Evolutionary conservation across 1,140 invertebrate genomes (phyloP).

Genomic region (Arctopsyche grandis): DNA sequence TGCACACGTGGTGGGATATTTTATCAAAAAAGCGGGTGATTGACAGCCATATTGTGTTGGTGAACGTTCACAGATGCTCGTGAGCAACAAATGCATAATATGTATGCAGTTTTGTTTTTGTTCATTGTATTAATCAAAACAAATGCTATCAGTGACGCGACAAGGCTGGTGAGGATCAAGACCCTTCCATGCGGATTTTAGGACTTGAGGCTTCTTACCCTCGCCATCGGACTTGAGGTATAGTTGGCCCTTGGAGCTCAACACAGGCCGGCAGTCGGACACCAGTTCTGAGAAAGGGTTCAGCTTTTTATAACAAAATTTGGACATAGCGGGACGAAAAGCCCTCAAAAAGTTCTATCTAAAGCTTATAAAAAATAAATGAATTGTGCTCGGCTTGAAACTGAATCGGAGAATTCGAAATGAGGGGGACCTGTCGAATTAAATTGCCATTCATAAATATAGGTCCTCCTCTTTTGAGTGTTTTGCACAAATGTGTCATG

Average conservation of each 20-base stretch:
- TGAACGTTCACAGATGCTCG: constrained; percentile 31
- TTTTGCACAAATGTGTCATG: constrained; percentile 30
- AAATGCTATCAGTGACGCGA: constrained; percentile 27
- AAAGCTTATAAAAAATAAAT: too few species aligned
- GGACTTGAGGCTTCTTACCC: constrained; percentile 73
- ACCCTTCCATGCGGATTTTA: constrained; percentile 48
- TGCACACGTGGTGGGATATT: constrained; percentile 3
- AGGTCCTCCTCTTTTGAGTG: background rate
- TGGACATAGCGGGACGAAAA: background rate
- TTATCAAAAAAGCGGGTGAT: constrained; percentile 33
- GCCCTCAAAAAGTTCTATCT: too few species aligned
- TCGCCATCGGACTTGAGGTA: constrained; percentile 83
- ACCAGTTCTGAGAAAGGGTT: constrained; percentile 62
- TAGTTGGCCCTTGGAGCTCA: constrained; percentile 79
- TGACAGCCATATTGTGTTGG: constrained; percentile 34
- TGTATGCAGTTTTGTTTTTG: background rate
- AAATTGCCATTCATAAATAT: too few species aligned
- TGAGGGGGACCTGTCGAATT: too few species aligned
- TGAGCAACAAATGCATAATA: constrained; percentile 19
- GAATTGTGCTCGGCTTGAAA: too few species aligned
- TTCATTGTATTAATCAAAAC: background rate
- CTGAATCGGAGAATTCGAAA: too few species aligned
- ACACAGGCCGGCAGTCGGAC: constrained; percentile 66
- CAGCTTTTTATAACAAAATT: constrained; percentile 26
- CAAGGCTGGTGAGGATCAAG: constrained; percentile 43